These are phyloP conservation scores for Acanthacorydalis orientalis DNA, from an alignment of 2,888 invertebrate genomes.

Conservation along the genomic window DNA sequence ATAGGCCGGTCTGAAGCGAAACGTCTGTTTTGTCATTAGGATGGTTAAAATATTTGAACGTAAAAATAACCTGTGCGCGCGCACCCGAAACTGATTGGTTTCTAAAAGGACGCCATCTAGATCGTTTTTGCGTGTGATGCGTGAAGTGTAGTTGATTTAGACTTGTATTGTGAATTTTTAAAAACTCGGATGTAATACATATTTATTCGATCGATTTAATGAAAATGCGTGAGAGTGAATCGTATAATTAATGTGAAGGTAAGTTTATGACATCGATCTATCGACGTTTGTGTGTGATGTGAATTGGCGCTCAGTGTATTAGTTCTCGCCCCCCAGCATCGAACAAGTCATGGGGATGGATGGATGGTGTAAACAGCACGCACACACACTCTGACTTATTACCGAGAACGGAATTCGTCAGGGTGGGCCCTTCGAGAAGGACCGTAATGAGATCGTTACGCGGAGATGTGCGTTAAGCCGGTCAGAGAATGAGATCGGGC, in stretches of 20 bases:
- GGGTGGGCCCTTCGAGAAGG: too few relatives aligned
- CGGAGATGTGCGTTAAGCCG: too few relatives aligned
- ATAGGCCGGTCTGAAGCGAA: neutral
- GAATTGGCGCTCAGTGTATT: neutral
- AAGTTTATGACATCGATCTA: neutral
- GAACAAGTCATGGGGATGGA: too few relatives aligned
- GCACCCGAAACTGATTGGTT: constrained; percentile 1
- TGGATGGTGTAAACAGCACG: too few relatives aligned
- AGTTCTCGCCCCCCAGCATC: too few relatives aligned
- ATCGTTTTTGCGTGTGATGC: constrained; percentile 3
- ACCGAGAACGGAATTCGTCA: too few relatives aligned
- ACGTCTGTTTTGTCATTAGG: neutral
- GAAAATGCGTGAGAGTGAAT: neutral
- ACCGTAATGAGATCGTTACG: too few relatives aligned
- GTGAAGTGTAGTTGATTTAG: neutral
- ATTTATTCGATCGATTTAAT: too few relatives aligned
- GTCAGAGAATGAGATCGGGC: too few relatives aligned
- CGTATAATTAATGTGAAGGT: neutral
- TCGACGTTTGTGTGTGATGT: neutral
- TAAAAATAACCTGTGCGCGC: neutral
- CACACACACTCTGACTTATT: too few relatives aligned
- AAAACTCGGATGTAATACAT: neutral
- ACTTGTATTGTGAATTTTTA: neutral
- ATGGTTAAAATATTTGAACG: neutral
- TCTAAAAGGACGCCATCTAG: constrained; percentile 4